Percentiles rank a stretch among this genome's conserved stretches.
These are phyloP conservation scores for Pterocles burchelli DNA, from an alignment of 2,113 vertebrate species.

Conservation along the genomic window DNA sequence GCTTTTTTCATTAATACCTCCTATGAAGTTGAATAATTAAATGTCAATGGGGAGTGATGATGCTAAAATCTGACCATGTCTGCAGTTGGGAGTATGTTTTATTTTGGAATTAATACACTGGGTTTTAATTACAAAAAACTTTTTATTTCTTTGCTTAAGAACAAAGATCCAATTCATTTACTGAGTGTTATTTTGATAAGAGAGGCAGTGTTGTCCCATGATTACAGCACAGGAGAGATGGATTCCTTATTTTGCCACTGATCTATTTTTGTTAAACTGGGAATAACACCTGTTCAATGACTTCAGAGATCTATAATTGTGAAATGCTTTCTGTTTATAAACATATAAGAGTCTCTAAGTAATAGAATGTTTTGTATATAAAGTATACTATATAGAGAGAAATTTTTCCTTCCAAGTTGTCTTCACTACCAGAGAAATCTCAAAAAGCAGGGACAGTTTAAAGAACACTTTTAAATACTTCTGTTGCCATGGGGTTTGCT, in stretches of 20 bases:
- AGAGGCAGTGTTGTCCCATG: background rate
- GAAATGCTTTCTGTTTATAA: background rate
- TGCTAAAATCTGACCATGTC: background rate
- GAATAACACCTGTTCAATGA: background rate
- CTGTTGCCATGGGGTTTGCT: fast-evolving
- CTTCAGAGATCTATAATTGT: background rate
- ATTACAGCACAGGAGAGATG: background rate
- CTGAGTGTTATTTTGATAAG: background rate
- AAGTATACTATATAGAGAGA: background rate
- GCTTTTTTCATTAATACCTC: background rate
- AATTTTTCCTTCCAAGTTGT: background rate
- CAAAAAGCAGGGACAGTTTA: background rate
- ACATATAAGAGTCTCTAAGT: background rate
- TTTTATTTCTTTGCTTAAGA: background rate
- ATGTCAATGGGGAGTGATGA: fast-evolving
- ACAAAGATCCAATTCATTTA: background rate
- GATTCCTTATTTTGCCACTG: background rate
- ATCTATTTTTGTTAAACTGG: background rate
- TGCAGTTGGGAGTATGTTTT: background rate
- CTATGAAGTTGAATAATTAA: background rate
- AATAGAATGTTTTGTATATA: background rate
- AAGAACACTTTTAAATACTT: background rate
- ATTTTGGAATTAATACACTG: background rate
- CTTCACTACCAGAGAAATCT: background rate
- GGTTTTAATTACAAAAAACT: background rate